These are phyloP conservation scores for Scaptomyza reducta DNA, from an alignment of 2,888 invertebrate species.

Conservation along the genomic window DNA sequence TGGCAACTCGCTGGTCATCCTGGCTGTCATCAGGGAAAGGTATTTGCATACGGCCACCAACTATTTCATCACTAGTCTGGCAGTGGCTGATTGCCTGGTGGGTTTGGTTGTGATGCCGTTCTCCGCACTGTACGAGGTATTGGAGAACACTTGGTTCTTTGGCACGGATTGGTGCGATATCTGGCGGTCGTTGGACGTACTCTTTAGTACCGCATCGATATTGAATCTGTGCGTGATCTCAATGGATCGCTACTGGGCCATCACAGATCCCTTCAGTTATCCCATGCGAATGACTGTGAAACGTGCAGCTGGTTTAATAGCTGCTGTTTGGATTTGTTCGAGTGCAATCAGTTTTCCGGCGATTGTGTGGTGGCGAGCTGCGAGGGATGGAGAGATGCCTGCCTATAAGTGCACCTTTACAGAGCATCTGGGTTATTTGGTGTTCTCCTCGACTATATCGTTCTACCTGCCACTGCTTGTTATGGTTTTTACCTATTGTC, in stretches of 20 bases:
- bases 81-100: conserved; percentile 97
- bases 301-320: conserved; percentile 94
- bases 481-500: conserved; percentile 99
- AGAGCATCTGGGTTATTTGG: conserved; percentile 97
- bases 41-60: conserved; percentile 98
- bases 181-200: conserved; percentile 98
- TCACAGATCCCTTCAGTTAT: conserved; percentile 98
- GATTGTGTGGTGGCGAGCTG: conserved; percentile 97
- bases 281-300: conserved; percentile 96
- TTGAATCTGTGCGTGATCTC: conserved; percentile 98
- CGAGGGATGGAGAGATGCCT: conserved; percentile 91
- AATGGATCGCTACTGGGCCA: conserved; percentile 98
- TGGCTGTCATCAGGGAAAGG: conserved; percentile 95
- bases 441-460: conserved; percentile 98
- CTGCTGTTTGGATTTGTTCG: conserved; percentile 98
- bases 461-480: conserved; percentile 98
- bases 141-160: conserved; percentile 96
- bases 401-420: conserved; percentile 97
- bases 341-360: conserved; percentile 99
- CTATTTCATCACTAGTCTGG: conserved; percentile 98
- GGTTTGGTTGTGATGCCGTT: conserved; percentile 99
- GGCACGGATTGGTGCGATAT: conserved; percentile 98
- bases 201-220: conserved; percentile 98
- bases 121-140: conserved; percentile 94
- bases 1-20: conserved; percentile 96